Percentiles rank a stretch among this genome's conserved stretches.
Conservation (phyloP, 2,113 vertebrate genomes). For the Grantiella picta region DNA sequence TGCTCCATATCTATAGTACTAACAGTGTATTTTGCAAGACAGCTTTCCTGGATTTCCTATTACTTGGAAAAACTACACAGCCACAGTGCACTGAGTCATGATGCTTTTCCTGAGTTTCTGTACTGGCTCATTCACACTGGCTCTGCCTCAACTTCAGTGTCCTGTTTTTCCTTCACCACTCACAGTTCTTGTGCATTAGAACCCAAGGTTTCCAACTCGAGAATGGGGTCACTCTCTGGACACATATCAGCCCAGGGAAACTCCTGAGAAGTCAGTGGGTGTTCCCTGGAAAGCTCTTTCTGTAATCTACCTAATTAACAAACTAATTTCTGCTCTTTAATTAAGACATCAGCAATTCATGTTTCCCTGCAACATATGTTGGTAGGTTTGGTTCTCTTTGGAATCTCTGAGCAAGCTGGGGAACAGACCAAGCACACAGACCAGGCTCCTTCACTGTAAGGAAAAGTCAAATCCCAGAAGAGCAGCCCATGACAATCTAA, state of each 20-base stretch:
- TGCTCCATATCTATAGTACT: background rate
- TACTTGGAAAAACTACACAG: background rate
- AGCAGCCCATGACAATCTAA: background rate
- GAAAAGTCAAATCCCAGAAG: background rate
- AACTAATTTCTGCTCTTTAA: background rate
- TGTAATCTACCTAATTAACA: background rate
- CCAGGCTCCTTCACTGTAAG: background rate
- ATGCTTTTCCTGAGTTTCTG: rapidly evolving
- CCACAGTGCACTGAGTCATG: rapidly evolving
- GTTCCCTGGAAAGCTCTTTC: background rate
- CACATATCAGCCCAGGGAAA: background rate
- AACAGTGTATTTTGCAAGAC: background rate
- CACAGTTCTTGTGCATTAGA: rapidly evolving
- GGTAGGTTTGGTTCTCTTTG: background rate
- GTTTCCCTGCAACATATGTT: background rate
- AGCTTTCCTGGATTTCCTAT: background rate
- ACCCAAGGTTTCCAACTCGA: background rate
- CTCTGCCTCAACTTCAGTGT: background rate
- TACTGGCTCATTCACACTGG: too few species aligned
- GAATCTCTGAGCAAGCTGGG: background rate
- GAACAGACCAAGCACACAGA: background rate
- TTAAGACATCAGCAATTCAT: background rate
- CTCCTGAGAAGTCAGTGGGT: background rate
- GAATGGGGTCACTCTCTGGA: background rate
- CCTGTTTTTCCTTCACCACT: background rate